Base-by-base conservation (phyloP, 2,113 vertebrate genomes). In the Carassius gibelio region DNA sequence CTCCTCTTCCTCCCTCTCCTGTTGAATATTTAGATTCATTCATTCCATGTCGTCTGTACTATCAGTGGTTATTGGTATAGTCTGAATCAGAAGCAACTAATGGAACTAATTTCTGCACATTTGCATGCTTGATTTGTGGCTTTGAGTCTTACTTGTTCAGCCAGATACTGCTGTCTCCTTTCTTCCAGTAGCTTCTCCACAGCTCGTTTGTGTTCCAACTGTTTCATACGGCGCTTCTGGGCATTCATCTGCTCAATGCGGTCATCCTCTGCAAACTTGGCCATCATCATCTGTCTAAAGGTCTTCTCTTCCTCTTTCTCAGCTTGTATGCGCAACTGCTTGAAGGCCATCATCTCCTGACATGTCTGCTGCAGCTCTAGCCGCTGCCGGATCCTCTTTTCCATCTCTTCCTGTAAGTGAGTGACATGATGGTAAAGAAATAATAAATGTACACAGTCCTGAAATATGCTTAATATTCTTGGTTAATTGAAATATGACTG, bases 201-300 rank as follows among this genome's bases (percentile, higher is more conserved):
- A 0, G 95, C 96, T 4, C 88, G 94, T 82, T 87, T 94, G 90
- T 99, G 96, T 86, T 99, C 96, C 0, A 96, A 93, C 74, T 97
- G 96, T 89, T 96, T 99, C 96, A 96, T 95, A 69, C 96, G 96
- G 1, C 90, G 92, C 61, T 94, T 97, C 89, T 97, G 96, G 9
- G 93, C 94, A 0, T 97, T 99, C 96, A 99, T 96, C 92, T 97
- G 94, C 84, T 99, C 97, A 3, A 96, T 88, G 5, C 94, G 95
- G 84, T 98, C 97, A 0, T 99, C 96, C 90, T 99, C 97, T 0
- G 97, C 97, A 61, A 97, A 93, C 91, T 96, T 98, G 13, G 94
- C 96, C 90, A 99, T 90, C 94, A 96, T 95, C 8, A 77, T 90
- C 62, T 91, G 92, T 52, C 94, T 93, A 87, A 97, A 96, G 34